Evolutionary conservation across 2,888 invertebrate species (phyloP).

Genomic region (Dolomedes plantarius): DNA sequence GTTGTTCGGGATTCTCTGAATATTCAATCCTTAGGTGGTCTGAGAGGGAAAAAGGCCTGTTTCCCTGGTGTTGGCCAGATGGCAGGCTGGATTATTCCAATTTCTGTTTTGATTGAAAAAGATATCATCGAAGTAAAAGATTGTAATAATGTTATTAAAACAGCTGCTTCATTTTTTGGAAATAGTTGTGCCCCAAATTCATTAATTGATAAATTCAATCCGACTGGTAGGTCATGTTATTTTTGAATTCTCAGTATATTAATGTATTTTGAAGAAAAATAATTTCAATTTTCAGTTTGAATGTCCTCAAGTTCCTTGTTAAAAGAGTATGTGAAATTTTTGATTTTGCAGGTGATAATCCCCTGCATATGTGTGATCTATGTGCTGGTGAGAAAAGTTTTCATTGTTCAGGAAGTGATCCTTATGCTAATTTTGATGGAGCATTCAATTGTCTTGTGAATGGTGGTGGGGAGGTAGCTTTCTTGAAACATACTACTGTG

Average conservation of each 20-base stretch:
- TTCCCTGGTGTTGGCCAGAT: conserved; percentile 94
- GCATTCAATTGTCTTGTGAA: conserved; percentile 91
- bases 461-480: conserved; percentile 93
- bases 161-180: conserved; percentile 91
- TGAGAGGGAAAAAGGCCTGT: conserved; percentile 88
- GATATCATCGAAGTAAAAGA: conserved; percentile 89
- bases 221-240: conserved; percentile 85
- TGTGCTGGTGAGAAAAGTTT: conserved; percentile 85
- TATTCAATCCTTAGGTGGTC: conserved; percentile 81
- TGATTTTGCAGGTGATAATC: conserved; percentile 83
- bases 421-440: conserved; percentile 93
- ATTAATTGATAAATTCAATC: conserved; percentile 92
- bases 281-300: too few species aligned
- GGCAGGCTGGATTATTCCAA: conserved; percentile 95
- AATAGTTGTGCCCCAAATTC: conserved; percentile 95
- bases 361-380: conserved; percentile 85
- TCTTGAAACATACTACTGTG: conserved; percentile 89
- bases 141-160: conserved; percentile 97
- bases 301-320: too few species aligned
- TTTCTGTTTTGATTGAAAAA: conserved; percentile 88
- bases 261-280: too few species aligned
- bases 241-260: not conserved
- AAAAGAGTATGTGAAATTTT: too few species aligned
- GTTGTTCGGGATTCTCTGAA: conserved; percentile 80
- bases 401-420: conserved; percentile 89